Base-by-base conservation (phyloP, 2,888 invertebrate species). In the Pediacus dermestoides region DNA sequence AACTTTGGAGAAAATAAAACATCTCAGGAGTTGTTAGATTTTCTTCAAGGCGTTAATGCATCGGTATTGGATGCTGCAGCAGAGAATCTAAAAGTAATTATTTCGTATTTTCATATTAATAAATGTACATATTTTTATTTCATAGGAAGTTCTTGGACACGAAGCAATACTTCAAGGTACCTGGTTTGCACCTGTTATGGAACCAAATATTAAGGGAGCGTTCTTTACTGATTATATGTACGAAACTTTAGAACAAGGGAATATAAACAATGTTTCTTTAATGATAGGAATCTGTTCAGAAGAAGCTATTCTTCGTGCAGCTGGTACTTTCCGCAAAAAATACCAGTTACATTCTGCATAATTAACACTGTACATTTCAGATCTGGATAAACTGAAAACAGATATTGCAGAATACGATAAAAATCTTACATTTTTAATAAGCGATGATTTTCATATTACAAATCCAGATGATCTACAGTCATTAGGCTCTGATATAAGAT, bases 271-370 rank as follows among this genome's bases (percentile, higher is more conserved):
- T 18, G 50, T 52, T 8, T 50, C 52, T 9, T 30, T 50, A 7
- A 15, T 52, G n/a, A 46, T 50, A 4, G 52, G 52, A 27, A 32
- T 46, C 16, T 40, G 35, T 32, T 45, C 50, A 2, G 48, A 50
- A 26, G 50, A 52, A 42, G 37, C 32, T 25, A 26, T 48, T 23
- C 15, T 25, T 9, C 14, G 35, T 8, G 36, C 38, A 14, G 16
- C 18, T 25, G 27, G 47, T 47, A 39, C 37, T n/a, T n/a, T n/a
- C n/a, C n/a, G n/a, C n/a, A n/a, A n/a, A n/a, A n/a, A n/a, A n/a
- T n/a, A n/a, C n/a, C n/a, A n/a, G n/a, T n/a, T n/a, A n/a, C n/a
- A n/a, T n/a, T n/a, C n/a, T n/a, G n/a, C n/a, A n/a, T n/a, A n/a
- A n/a, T n/a, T n/a, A n/a, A n/a, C n/a, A n/a, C n/a, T n/a, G n/a